Conservation (phyloP, 2,113 vertebrate species). For the Ophthalmolycus amberensis region DNA sequence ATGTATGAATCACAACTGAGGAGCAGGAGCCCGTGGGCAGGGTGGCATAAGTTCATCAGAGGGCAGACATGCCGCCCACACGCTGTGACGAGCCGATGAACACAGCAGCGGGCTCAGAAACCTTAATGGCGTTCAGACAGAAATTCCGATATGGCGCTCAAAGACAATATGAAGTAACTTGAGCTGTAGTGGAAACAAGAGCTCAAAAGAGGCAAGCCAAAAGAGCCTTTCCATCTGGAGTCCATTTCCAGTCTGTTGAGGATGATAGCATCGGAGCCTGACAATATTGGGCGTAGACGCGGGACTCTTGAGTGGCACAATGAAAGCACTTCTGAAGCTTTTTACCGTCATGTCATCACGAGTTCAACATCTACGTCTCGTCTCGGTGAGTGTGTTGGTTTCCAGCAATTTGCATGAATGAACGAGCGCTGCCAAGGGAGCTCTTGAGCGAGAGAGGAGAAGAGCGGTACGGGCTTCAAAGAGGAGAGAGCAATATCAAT, state of each 20-base stretch:
- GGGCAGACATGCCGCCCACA: slow-evolving; percentile 59
- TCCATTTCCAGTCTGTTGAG: slow-evolving; percentile 36
- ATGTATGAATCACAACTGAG: slow-evolving; percentile 59
- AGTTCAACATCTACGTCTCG: slow-evolving; percentile 32
- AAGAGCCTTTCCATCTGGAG: slow-evolving; percentile 45
- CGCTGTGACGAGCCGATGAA: slow-evolving; percentile 25
- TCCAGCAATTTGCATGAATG: slow-evolving; percentile 49
- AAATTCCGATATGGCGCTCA: slow-evolving; percentile 20
- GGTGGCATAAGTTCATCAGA: slow-evolving; percentile 50
- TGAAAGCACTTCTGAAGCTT: slow-evolving; percentile 48
- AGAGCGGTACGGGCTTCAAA: background rate
- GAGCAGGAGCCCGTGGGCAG: slow-evolving; percentile 50
- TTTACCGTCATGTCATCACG: slow-evolving; percentile 11
- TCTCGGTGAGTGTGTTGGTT: slow-evolving; percentile 34
- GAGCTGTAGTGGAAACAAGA: slow-evolving; percentile 14
- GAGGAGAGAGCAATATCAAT: background rate
- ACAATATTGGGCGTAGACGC: slow-evolving; percentile 13
- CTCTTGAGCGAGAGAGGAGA: slow-evolving; percentile 26
- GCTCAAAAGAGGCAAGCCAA: slow-evolving; percentile 22
- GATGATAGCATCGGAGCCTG: slow-evolving; percentile 26
- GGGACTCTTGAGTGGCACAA: slow-evolving; percentile 8
- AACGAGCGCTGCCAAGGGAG: slow-evolving; percentile 22
- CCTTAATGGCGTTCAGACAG: slow-evolving; percentile 28
- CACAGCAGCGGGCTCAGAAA: slow-evolving; percentile 34
- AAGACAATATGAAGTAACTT: slow-evolving; percentile 29